Conservation (phyloP, 2,113 vertebrate species). For the Hyla sarda region DNA sequence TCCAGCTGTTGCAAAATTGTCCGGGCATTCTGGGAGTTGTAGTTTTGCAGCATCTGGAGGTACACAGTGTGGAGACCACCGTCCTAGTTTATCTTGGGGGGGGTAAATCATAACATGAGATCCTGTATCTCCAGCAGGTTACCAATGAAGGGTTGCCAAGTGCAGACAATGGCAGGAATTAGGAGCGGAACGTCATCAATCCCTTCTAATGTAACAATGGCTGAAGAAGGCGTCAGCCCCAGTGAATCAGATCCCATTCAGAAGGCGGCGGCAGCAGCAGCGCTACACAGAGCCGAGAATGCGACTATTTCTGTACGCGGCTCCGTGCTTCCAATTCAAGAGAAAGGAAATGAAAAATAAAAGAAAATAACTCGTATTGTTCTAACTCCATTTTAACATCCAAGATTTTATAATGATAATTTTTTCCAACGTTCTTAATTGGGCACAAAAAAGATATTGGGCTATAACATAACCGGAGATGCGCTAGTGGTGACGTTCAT, state of each 20-base stretch:
- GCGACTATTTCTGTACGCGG: constrained; percentile 29
- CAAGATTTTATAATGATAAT: not conserved
- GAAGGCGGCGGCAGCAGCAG: constrained; percentile 7
- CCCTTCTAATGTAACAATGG: not conserved
- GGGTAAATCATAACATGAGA: too few relatives aligned
- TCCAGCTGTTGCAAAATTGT: too few relatives aligned
- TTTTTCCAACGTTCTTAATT: constrained; percentile 5
- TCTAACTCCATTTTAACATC: not conserved
- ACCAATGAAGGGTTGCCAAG: not conserved
- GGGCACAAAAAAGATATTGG: not conserved
- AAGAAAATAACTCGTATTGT: not conserved
- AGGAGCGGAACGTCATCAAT: not conserved
- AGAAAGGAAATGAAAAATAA: constrained; percentile 6
- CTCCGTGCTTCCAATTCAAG: not conserved
- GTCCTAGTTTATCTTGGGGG: too few relatives aligned
- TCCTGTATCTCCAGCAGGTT: not conserved
- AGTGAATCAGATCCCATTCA: constrained; percentile 47
- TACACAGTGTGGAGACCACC: too few relatives aligned
- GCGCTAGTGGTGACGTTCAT: not conserved
- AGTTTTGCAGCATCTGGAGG: too few relatives aligned
- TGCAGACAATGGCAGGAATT: constrained; percentile 8
- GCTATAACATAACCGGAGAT: not conserved
- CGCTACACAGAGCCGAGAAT: not conserved
- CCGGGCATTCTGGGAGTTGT: too few relatives aligned
- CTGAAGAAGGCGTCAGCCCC: not conserved